These are phyloP conservation scores for Gordius sp. DNA, from an alignment of 2,888 invertebrate species.

Conservation along the genomic window DNA sequence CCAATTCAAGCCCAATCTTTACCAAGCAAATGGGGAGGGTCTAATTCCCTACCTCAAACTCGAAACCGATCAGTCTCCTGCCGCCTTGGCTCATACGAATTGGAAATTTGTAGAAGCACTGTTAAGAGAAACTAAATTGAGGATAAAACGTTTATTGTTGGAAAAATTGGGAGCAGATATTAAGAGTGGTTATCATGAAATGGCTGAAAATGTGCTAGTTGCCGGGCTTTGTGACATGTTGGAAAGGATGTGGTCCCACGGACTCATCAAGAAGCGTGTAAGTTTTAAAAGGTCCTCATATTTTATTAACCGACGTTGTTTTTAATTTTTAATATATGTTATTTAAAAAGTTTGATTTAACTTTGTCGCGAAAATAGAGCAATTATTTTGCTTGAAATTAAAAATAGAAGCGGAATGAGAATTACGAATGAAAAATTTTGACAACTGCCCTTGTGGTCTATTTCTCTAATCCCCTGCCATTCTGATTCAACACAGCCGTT, in stretches of 20 bases:
- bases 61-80: constrained; percentile 36
- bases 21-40: too few species aligned
- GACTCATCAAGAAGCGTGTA: constrained; percentile 27
- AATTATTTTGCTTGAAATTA: too few species aligned
- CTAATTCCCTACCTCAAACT: constrained; percentile 14
- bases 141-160: constrained; percentile 92
- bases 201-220: constrained; percentile 87
- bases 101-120: constrained; percentile 91
- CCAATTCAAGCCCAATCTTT: too few species aligned
- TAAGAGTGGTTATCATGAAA: constrained; percentile 28
- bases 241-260: constrained; percentile 91
- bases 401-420: too few species aligned
- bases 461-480: too few species aligned
- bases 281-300: neutral
- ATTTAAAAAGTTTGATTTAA: too few species aligned
- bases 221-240: constrained; percentile 87
- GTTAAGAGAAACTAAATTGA: constrained; percentile 44
- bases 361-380: too few species aligned
- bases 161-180: constrained; percentile 62
- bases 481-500: too few species aligned
- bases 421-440: too few species aligned
- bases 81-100: constrained; percentile 75
- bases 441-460: too few species aligned
- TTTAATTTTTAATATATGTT: too few species aligned
- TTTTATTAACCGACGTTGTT: too few species aligned